Evolutionary conservation across 2,113 vertebrate genomes (phyloP), one percentile per base, ranked within the genome.

Genomic region (Scatophagus argus): DNA sequence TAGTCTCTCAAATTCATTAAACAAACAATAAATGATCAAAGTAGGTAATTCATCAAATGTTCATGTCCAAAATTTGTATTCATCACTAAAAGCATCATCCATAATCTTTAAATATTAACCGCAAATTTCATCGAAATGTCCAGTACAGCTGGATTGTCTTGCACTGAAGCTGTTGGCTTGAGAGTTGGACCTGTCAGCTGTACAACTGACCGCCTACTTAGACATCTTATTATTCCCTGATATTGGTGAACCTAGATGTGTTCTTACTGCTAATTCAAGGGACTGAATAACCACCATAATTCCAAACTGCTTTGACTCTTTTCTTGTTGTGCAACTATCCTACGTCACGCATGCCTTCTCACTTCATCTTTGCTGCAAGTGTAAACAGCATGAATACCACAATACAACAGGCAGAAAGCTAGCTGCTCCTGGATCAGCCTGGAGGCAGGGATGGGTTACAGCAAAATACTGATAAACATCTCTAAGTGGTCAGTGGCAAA

Each of bases 401-500:
- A 47, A 39, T 11, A 7, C 41, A 38, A n/a, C 5, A 39, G n/a
- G 19, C 39, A 38, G 9, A 19, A 17, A 41, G 12, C 27, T 10
- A 13, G 4, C 16, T 44, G 47, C 47, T 27, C n/a, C 39, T 76
- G 43, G 41, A 66, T 29, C 31, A 49, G 51, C 61, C 39, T 17
- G 14, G 47, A 51, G 61, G 41, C 39, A 54, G 13, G 2, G 38
- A 25, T 6, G 0, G 23, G 36, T 54, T 13, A 9, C n/a, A 10
- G 39, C 51, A 36, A 56, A 65, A 56, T 29, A 56, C 39, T n/a
- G 73, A 58, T 65, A 38, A 46, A 7, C 29, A 75, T 75, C 51
- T 31, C 58, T 56, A 29, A 31, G 17, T 9, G 36, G 21, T 51
- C 8, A 9, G 6, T 5, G 4, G 16, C 43, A 49, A 49, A 72